Evolutionary conservation across 2,797 vertebrate species (phyloP), one percentile per base, ranked within the genome.

Genomic region (Pagetopsis macropterus): DNA sequence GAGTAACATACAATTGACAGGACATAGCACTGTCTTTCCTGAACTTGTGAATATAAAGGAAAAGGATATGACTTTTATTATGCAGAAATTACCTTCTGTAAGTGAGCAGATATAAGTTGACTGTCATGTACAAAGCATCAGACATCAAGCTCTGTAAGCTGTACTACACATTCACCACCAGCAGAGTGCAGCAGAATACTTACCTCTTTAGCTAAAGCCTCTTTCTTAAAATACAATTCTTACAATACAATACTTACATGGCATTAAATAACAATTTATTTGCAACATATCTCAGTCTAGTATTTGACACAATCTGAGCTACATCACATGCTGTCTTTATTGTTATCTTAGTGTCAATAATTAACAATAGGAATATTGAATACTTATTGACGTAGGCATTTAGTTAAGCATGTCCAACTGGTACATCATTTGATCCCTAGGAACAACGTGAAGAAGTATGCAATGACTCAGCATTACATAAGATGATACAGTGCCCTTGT

Each of bases 171-270:
- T 67, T 41, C 37, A 33, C 19, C 5, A 66, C 88, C 91, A 92
- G 82, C 78, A 92, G 92, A 78, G 89, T 3, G 91, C 91, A 89
- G 89, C 76, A 86, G 9, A 77, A 72, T 63, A 66, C 71, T 43
- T 14, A n/a, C 40, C 49, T 69, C 43, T 70, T 27, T 7, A 52
- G 15, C 54, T 57, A 44, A 0, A 8, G 45, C 33, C 14, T 57
- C 10, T 19, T 3, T 15, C 2, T 31, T 19, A 7, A 37, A 27
- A 15, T 19, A 1, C 10, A 60, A 5, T 31, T 64, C 48, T 8
- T 49, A 15, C 9, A 27, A 1, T 41, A 16, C 21, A 66, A 4
- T 14, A 21, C 3, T 48, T 23, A 10, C 13, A 70, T 48, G 14
- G 4, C 16, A 21, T 17, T 1, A 72, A 7, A 23, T 59, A 48